Conservation (phyloP, 1,140 invertebrate species). For the Drosophila nikananu region DNA sequence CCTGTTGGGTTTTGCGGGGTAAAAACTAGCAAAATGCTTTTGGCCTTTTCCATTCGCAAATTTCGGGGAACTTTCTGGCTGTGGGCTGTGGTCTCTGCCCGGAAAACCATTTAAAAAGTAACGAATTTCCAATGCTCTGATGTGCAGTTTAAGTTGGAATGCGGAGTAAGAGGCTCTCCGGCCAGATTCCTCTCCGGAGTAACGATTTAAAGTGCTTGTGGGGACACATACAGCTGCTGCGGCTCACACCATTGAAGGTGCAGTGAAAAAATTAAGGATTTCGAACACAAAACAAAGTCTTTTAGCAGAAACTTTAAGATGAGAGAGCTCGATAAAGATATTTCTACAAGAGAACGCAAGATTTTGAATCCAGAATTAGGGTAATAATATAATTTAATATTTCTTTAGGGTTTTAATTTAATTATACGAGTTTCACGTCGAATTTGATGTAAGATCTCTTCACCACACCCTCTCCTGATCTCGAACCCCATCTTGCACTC, state of each 20-base stretch:
- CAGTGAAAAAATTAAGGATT: not conserved
- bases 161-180: not conserved
- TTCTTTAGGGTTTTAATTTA: not conserved
- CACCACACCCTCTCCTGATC: conserved; percentile 7
- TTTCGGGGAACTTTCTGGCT: conserved; percentile 26
- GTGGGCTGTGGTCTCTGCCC: conserved; percentile 28
- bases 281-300: not conserved
- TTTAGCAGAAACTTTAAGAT: not conserved
- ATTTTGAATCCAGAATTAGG: not conserved
- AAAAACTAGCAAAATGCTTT: conserved; percentile 52
- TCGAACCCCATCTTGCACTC: conserved; percentile 24
- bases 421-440: not conserved
- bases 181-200: conserved; percentile 3
- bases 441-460: not conserved
- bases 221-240: conserved; percentile 53
- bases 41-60: conserved; percentile 47
- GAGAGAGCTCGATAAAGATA: no score
- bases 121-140: conserved; percentile 39
- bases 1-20: conserved; percentile 2
- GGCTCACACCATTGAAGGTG: conserved; percentile 63
- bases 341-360: not conserved
- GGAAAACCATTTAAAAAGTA: conserved; percentile 33
- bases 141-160: conserved; percentile 14
- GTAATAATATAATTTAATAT: not conserved
- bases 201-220: conserved; percentile 17